These are phyloP conservation scores for Lipophrys pholis DNA, from an alignment of 2,113 vertebrate genomes.

Conservation along the genomic window DNA sequence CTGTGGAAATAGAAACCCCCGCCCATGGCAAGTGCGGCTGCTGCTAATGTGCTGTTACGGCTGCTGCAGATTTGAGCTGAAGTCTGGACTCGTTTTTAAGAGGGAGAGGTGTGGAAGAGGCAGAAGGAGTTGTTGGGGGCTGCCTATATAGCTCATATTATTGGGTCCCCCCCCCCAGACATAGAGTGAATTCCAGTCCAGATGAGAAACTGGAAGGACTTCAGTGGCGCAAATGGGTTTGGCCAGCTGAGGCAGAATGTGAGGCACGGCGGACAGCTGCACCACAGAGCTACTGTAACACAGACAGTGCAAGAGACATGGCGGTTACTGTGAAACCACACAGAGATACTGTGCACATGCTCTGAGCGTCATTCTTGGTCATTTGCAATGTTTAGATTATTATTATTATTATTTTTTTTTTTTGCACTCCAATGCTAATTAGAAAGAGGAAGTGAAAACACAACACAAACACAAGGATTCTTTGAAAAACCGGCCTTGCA, in stretches of 20 bases:
- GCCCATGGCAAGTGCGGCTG: conserved; percentile 40
- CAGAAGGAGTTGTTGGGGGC: neutral
- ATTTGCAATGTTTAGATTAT: conserved; percentile 17
- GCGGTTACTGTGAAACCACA: conserved; percentile 36
- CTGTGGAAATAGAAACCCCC: conserved; percentile 41
- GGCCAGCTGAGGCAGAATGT: conserved; percentile 77
- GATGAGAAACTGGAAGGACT: conserved; percentile 74
- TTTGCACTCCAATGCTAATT: neutral
- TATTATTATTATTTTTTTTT: conserved; percentile 15
- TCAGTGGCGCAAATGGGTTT: conserved; percentile 77
- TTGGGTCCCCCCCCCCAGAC: conserved; percentile 71
- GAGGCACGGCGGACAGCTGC: conserved; percentile 80
- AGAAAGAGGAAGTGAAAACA: conserved; percentile 64
- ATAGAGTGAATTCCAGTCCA: conserved; percentile 74
- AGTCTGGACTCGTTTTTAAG: conserved; percentile 23
- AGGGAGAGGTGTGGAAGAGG: conserved; percentile 1
- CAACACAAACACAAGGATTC: conserved; percentile 17
- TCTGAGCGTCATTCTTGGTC: neutral
- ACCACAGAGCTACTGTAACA: conserved; percentile 63
- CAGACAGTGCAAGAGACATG: neutral
- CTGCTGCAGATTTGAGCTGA: conserved; percentile 33
- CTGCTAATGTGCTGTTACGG: conserved; percentile 52
- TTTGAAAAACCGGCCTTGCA: conserved; percentile 9
- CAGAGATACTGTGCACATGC: conserved; percentile 19
- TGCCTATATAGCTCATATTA: conserved; percentile 68